These are phyloP conservation scores for Ovibos moschatus DNA, from an alignment of 2,113 vertebrate species.

Conservation along the genomic window DNA sequence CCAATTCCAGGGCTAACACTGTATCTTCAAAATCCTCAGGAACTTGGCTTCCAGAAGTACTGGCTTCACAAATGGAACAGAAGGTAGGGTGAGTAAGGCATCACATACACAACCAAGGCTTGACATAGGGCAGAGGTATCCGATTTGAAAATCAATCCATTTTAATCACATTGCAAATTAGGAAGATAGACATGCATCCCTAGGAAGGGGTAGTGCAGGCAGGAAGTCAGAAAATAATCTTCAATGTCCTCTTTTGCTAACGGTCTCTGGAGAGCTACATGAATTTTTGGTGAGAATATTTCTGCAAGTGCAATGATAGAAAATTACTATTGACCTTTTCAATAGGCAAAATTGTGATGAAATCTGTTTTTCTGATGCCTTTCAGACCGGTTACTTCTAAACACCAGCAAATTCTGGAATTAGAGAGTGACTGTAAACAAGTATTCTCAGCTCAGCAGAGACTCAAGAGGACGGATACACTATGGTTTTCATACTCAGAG, in stretches of 20 bases:
- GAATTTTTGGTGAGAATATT: background rate
- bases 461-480: background rate
- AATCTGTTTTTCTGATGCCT: background rate
- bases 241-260: background rate
- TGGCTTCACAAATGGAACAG: constrained; percentile 4
- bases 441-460: background rate
- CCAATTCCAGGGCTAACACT: background rate
- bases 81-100: background rate
- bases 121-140: background rate
- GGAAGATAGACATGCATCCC: background rate
- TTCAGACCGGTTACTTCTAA: background rate
- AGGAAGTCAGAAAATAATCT: background rate
- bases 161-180: constrained; percentile 15
- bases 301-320: background rate
- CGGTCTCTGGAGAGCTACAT: background rate
- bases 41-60: background rate
- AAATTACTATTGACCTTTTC: background rate
- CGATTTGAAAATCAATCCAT: background rate
- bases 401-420: background rate
- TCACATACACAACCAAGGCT: background rate
- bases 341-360: background rate
- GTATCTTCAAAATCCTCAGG: constrained; percentile 32
- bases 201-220: background rate
- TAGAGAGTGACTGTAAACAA: background rate
- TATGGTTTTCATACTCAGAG: too few relatives aligned